These are phyloP conservation scores for Mustela erminea DNA, from an alignment of 2,797 vertebrate genomes.

Conservation along the genomic window DNA sequence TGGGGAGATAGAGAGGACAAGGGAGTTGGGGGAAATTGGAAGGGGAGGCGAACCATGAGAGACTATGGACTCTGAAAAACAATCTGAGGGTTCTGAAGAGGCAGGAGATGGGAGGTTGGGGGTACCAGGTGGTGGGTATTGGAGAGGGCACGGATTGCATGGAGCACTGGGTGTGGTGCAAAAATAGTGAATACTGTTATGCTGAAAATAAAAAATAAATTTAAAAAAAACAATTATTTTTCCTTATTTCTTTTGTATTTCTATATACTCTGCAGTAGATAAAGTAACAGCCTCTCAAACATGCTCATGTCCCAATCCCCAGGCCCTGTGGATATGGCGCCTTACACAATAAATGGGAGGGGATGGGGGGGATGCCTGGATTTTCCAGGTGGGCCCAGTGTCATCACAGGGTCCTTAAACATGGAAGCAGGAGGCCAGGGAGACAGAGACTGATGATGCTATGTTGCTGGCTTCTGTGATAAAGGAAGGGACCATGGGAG, in stretches of 20 bases:
- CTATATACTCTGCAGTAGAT: background rate
- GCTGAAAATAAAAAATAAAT: too few relatives aligned
- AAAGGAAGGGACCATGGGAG: background rate
- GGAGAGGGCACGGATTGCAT: too few relatives aligned
- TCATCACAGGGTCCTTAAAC: background rate
- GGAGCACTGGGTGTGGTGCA: too few relatives aligned
- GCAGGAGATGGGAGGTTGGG: too few relatives aligned
- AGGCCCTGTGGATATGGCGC: background rate
- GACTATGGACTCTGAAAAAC: too few relatives aligned
- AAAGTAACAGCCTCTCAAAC: background rate
- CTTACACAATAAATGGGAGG: background rate
- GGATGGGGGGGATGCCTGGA: fast-evolving
- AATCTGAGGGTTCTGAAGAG: too few relatives aligned
- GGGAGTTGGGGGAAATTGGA: too few relatives aligned
- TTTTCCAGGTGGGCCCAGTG: background rate
- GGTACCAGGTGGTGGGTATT: too few relatives aligned
- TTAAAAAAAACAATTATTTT: background rate
- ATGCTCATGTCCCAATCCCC: background rate
- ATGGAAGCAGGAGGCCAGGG: background rate
- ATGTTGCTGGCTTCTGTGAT: background rate
- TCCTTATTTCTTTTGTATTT: background rate
- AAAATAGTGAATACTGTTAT: too few relatives aligned
- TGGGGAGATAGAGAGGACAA: too few relatives aligned
- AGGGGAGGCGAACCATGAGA: too few relatives aligned
- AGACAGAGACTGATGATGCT: background rate